A percentile compares a stretch with the other conserved stretches of the same genome.
phyloP scores from a whole-genome alignment of 2,888 invertebrate species.

The Phragmatobia fuliginosa region DNA sequence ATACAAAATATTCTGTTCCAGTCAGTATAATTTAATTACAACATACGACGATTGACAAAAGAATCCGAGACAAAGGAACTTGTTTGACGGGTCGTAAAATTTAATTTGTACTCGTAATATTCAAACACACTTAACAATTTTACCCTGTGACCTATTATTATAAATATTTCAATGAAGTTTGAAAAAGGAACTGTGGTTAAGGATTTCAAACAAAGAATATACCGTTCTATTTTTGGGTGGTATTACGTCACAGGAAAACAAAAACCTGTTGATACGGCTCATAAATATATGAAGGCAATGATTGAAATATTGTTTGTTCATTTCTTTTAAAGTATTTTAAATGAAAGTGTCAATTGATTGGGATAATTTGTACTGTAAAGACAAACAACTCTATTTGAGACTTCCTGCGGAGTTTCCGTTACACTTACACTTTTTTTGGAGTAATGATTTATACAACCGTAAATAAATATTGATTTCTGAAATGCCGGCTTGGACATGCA shows the following conservation, averaged over 20 bases:
- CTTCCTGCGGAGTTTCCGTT: slow-evolving; percentile 37
- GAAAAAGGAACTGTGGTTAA: slow-evolving; percentile 53
- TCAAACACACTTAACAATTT: slow-evolving; percentile 29
- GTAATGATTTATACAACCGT: not conserved
- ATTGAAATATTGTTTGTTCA: slow-evolving; percentile 63
- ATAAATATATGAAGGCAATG: slow-evolving; percentile 69
- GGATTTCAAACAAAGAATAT: slow-evolving; percentile 71
- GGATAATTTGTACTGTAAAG: slow-evolving; percentile 30
- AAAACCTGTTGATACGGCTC: slow-evolving; percentile 67
- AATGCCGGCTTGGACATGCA: not conserved
- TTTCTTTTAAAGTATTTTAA: slow-evolving; percentile 52
- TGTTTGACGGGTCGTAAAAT: slow-evolving; percentile 59
- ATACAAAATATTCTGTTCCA: slow-evolving; percentile 28
- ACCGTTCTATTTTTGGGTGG: slow-evolving; percentile 70
- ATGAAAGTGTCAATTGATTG: slow-evolving; percentile 45
- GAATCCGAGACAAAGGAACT: slow-evolving; percentile 58
- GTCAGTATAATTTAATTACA: slow-evolving; percentile 52
- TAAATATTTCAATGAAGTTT: slow-evolving; percentile 44
- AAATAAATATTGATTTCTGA: not conserved
- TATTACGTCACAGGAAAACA: slow-evolving; percentile 74
- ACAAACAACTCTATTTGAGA: slow-evolving; percentile 28
- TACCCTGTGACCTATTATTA: slow-evolving; percentile 37
- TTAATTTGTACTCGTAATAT: slow-evolving; percentile 57
- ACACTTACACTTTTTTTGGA: not conserved
- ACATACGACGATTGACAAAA: slow-evolving; percentile 50